phyloP scores from a whole-genome alignment of 2,113 vertebrate species.

The Prochilodus magdalenae region DNA sequence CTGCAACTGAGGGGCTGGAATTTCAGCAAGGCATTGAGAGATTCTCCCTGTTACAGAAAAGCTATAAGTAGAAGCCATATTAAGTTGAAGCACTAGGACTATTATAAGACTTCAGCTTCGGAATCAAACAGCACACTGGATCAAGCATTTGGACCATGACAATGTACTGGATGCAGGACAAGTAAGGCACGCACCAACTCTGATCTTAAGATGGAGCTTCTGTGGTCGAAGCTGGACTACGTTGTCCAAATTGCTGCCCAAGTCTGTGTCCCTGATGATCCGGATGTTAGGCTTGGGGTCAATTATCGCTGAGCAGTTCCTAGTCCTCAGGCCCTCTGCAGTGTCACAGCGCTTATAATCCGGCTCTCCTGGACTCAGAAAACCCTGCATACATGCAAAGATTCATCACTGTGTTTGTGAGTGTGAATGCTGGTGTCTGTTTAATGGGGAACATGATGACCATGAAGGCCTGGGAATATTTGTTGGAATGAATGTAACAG shows the following conservation, averaged over 20 bases:
- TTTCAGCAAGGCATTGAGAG: no score
- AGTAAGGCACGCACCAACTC: slow-evolving; percentile 61
- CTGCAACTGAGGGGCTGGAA: no score
- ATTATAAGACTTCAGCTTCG: no score
- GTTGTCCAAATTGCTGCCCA: slow-evolving; percentile 51
- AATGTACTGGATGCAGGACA: neutral
- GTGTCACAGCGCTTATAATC: slow-evolving; percentile 65
- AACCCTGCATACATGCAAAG: slow-evolving; percentile 63
- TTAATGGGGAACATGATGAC: no score
- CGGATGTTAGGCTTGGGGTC: slow-evolving; percentile 59
- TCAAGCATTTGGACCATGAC: neutral
- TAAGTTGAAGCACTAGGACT: no score
- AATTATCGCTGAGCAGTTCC: slow-evolving; percentile 68
- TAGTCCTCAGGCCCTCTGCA: slow-evolving; percentile 57
- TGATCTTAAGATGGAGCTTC: slow-evolving; percentile 64
- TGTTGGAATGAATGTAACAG: no score
- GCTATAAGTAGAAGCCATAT: no score
- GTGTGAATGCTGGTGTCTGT: no score
- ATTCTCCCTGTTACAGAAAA: no score
- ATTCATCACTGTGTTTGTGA: neutral
- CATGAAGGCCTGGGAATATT: no score
- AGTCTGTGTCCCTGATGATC: slow-evolving; percentile 58
- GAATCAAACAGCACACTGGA: no score
- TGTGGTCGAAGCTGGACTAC: slow-evolving; percentile 73
- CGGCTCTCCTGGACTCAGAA: slow-evolving; percentile 58